Percentiles rank a stretch among this genome's conserved stretches.
These are phyloP conservation scores for Dolomedes plantarius DNA, from an alignment of 2,888 invertebrate species.

Conservation along the genomic window DNA sequence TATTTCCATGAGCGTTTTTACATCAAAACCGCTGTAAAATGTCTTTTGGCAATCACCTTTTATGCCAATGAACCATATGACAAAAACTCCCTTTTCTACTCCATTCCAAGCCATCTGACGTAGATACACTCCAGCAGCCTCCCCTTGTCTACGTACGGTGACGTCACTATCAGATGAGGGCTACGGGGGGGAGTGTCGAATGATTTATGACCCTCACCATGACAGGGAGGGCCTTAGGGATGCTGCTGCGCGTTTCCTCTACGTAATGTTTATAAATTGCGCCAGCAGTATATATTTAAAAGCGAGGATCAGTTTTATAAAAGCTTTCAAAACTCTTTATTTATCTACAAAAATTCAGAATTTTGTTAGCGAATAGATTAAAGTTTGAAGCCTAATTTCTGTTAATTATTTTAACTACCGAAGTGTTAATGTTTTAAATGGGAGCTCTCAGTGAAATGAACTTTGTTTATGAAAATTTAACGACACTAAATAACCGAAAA, in stretches of 20 bases:
- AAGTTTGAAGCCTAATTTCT: no score
- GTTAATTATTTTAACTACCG: no score
- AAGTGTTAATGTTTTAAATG: no score
- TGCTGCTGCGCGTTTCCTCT: conserved; percentile 16
- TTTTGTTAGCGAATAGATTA: no score
- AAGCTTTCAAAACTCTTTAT: conserved; percentile 8
- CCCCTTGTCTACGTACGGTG: not conserved
- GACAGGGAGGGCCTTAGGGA: conserved; percentile 17
- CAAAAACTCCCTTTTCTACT: not conserved
- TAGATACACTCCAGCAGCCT: not conserved
- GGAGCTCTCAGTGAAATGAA: no score
- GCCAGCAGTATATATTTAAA: conserved; percentile 4
- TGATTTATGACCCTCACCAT: conserved; percentile 30
- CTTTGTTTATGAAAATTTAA: no score
- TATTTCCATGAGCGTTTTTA: no score
- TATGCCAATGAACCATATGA: not conserved
- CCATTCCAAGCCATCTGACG: not conserved
- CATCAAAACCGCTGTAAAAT: not conserved
- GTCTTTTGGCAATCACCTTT: not conserved
- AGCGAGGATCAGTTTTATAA: conserved; percentile 2
- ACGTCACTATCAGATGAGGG: conserved; percentile 17
- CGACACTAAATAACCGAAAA: no score
- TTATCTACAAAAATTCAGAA: not conserved
- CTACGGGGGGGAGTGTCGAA: conserved; percentile 19
- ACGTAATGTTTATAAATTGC: conserved; percentile 36